Evolutionary conservation across 2,113 vertebrate species (phyloP), one percentile per base, ranked within the genome.

Genomic region (Tamias sibiricus): DNA sequence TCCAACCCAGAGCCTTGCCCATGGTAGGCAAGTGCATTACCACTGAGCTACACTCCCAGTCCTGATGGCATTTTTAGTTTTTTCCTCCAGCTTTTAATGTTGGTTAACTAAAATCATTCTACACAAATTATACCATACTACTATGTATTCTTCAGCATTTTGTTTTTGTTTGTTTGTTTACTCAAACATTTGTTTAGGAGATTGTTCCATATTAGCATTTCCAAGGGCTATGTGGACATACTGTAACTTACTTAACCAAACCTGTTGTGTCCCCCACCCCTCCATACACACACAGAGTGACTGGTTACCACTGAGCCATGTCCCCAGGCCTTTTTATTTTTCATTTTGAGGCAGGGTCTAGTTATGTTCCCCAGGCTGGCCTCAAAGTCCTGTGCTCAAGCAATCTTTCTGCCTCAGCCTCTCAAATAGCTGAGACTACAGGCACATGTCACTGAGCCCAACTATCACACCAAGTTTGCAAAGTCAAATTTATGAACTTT

Each of bases 31-130:
- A 52, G 42, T 30, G 7, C 8, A 66, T 42, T 49, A 35, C 72
- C 28, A 22, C 10, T 90, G n/a, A 54, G 32, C 62, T 42, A 90
- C n/a, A 40, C 52, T 24, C n/a, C 47, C 47, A 54, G 17, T 10
- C n/a, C 52, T 74, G 26, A 49, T 57, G 66, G 66, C 11, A 54
- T 81, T 85, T 91, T 94, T 69, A 37, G 20, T 79, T 87, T 85
- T 85, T 81, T 42, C 54, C 24, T 3, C 8, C 32, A 83, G 68
- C 4, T 66, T 80, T 82, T 76, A 66, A 88, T 75, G 87, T 85
- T 77, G 4, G 72, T 80, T 80, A 86, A 93, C 62, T 84, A 96
- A 96, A 89, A 85, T 47, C 49, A 84, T 57, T 92, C 77, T 86
- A 49, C 10, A 49, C 12, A 68, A 74, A 54, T 74, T 35, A 47